Conservation (phyloP, 2,797 vertebrate genomes). For the Heliangelus exortis region DNA sequence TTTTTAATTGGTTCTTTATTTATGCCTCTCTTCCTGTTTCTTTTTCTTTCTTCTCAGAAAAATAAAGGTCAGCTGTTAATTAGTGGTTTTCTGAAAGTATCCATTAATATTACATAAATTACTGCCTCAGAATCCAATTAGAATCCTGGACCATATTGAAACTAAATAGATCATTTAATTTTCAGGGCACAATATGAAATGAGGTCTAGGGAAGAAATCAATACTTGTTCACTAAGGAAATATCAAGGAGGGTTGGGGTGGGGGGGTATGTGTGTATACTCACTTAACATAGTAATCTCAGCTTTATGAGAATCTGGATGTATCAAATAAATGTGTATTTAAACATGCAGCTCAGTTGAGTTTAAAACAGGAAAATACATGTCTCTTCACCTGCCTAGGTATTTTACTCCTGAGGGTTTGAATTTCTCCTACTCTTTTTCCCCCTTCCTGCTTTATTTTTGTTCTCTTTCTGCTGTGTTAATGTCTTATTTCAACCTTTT, state of each 20-base stretch:
- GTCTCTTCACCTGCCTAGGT: background rate
- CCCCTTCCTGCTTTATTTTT: rapidly evolving
- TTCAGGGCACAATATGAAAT: constrained; percentile 75
- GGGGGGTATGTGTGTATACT: background rate
- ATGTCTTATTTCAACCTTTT: background rate
- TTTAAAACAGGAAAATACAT: background rate
- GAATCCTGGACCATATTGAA: constrained; percentile 75
- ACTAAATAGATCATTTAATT: constrained; percentile 81
- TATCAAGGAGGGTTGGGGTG: background rate
- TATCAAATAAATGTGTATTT: background rate
- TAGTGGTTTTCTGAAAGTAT: constrained; percentile 74
- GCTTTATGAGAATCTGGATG: background rate
- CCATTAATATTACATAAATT: constrained; percentile 82
- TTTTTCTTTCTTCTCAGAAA: constrained; percentile 49
- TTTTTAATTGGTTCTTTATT: background rate
- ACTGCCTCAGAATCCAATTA: constrained; percentile 76
- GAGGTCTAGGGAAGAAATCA: constrained; percentile 71
- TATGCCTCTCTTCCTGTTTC: background rate
- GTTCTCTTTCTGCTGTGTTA: background rate
- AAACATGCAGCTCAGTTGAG: background rate
- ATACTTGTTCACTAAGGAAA: constrained; percentile 57
- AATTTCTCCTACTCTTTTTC: background rate
- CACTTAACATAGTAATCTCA: background rate
- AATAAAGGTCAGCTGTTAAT: constrained; percentile 79
- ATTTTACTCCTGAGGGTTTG: background rate